Base-by-base conservation (phyloP, 1,140 invertebrate species). In the Ephestia elutella region DNA sequence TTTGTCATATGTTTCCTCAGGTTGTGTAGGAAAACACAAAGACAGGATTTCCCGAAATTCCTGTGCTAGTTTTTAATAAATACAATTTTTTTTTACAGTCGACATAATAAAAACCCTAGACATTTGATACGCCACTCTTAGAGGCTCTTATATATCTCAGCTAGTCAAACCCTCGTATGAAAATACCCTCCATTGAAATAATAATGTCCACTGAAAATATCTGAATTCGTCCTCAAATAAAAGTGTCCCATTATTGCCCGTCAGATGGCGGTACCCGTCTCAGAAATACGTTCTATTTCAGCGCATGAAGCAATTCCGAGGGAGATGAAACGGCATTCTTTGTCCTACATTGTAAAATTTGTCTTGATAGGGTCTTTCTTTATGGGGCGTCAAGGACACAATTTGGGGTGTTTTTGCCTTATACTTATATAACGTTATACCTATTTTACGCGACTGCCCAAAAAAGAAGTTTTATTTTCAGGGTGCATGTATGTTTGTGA, bases 311-410 rank as follows among this genome's bases (percentile, higher is more conserved):
- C 38, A 44, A 44, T 44, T 44, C 7, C 38, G n/a, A 15, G 13
- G 38, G 38, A 17, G 15, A 44, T 17, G 38, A 44, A 44, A 44
- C n/a, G 38, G 38, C 5, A 44, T 15, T 44, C 38, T 15, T 44
- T 44, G 38, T 44, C 38, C 13, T 44, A 44, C 38, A 44, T 15
- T 44, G 38, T 44, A 44, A 17, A 44, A 44, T 44, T 44, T 44
- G 38, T 44, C 38, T 44, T 17, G 15, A 44, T 44, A 44, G 38
- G 13, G 15, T 44, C 38, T 3, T 44, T 44, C 13, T 44, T 44
- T 44, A 17, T 44, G 15, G n/a, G n/a, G 13, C 15, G n/a, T 3
- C 38, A 15, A 44, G n/a, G n/a, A n/a, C 10, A 32, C 3, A 32
- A 1, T 44, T 44, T 13, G 38, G 13, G 38, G 5, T 32, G 30